Base-by-base conservation (phyloP, 1,140 invertebrate genomes). In the Drosophila willistoni region DNA sequence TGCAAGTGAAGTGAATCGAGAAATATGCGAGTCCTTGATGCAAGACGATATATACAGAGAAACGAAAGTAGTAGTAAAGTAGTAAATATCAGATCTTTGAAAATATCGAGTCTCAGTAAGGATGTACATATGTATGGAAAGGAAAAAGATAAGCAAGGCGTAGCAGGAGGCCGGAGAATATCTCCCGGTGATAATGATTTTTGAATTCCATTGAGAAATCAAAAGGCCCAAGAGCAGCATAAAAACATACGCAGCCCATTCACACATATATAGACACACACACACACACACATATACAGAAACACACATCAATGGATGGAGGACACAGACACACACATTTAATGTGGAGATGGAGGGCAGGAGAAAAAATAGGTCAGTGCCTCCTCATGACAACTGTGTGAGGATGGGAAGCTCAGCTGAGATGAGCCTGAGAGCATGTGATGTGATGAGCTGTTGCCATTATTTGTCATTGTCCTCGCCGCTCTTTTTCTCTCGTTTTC, bases 141-240 rank as follows among this genome's bases (percentile, higher is more conserved):
- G 29, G 29, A 29, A 29, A 29, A 5, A 7, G 29, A 29, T 29
- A 29, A 29, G 6, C 29, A 7, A 29, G 6, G 29, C 10, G 34
- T 36, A 36, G 9, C 34, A 36, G 34, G 29, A 29, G 29, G 29
- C 29, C 29, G 6, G 29, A 29, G 29, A 29, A 29, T 29, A 7
- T 9, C 10, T 19, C 44, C 19, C 44, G 10, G 44, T 51, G 44
- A 51, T 51, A 51, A 51, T 51, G 44, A 51, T 51, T 51, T 60
- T 57, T 29, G 54, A 19, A 72, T 56, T 71, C 71, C 70, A 65
- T 71, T 71, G 71, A 73, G 61, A 73, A 73, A 73, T 72, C 68
- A 73, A 73, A 62, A 56, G 69, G 44, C 44, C 44, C 44, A 51
- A 51, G 14, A 47, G 17, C 68, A 47, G 22, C 29, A 29, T 29